Percentiles rank a stretch among this genome's conserved stretches.
phyloP scores from a whole-genome alignment of 2,888 invertebrate genomes.

The Microctonus hyperodae region DNA sequence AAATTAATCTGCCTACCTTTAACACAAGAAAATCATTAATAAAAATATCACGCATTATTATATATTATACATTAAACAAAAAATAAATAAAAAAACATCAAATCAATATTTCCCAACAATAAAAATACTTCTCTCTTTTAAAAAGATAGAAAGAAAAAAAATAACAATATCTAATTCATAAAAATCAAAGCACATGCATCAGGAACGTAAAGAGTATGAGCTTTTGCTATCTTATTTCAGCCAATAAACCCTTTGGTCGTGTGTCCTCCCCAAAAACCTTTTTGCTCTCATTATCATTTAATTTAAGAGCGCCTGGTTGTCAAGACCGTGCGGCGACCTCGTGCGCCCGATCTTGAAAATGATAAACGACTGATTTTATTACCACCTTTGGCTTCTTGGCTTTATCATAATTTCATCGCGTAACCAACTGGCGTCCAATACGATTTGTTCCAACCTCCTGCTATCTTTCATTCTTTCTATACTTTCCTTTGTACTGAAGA shows the following conservation, averaged over 20 bases:
- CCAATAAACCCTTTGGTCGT: constrained; percentile 4
- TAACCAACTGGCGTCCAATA: constrained; percentile 18
- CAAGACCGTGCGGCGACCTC: constrained; percentile 25
- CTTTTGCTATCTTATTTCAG: neutral
- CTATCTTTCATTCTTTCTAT: neutral
- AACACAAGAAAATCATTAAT: no score
- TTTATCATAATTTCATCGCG: constrained; percentile 29
- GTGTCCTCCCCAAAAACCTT: constrained; percentile 5
- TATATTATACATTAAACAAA: no score
- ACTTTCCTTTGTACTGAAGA: neutral
- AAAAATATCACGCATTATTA: no score
- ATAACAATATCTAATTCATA: neutral
- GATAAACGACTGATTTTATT: constrained; percentile 33
- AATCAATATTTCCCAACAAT: no score
- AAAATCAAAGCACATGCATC: neutral
- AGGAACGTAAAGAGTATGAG: neutral
- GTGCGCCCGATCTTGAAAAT: constrained; percentile 25
- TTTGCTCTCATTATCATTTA: constrained; percentile 34
- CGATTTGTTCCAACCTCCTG: neutral
- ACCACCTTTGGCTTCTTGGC: constrained; percentile 15
- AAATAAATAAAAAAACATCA: no score
- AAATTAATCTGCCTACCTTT: no score
- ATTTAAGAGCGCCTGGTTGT: constrained; percentile 32
- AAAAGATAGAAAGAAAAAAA: neutral
- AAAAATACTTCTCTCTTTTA: neutral